phyloP scores from a whole-genome alignment of 1,140 invertebrate species.

The Psix sp. region DNA sequence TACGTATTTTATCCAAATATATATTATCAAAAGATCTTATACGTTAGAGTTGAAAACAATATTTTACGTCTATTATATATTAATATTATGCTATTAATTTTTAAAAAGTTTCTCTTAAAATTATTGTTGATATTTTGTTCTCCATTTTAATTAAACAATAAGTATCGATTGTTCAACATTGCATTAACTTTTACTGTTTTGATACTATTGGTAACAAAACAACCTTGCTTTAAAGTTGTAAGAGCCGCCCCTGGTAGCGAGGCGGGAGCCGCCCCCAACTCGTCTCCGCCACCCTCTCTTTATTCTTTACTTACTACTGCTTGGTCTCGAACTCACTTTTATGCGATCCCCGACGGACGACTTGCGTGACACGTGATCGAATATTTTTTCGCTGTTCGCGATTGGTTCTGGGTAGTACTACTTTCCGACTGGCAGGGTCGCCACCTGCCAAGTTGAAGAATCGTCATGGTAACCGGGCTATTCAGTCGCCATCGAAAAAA shows the following conservation, averaged over 20 bases:
- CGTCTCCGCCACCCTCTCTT: constrained; percentile 56
- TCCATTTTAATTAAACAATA: too few species aligned
- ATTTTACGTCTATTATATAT: too few species aligned
- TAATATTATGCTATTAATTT: too few species aligned
- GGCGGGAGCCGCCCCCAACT: constrained; percentile 46
- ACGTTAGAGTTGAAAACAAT: too few species aligned
- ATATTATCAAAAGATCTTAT: too few species aligned
- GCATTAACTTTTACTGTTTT: too few species aligned
- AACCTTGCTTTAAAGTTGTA: constrained; percentile 43
- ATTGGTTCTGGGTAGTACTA: constrained; percentile 72
- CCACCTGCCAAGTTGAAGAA: constrained; percentile 76
- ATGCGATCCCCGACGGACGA: constrained; percentile 55
- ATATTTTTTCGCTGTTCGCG: constrained; percentile 76
- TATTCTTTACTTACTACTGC: constrained; percentile 57
- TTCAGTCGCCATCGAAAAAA: constrained; percentile 58
- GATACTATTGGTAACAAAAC: constrained; percentile 6
- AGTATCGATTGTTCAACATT: too few species aligned
- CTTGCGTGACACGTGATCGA: constrained; percentile 76
- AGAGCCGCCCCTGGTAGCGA: constrained; percentile 52
- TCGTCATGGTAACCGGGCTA: constrained; percentile 73
- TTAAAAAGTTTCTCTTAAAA: too few species aligned
- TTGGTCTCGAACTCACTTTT: constrained; percentile 44
- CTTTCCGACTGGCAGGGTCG: constrained; percentile 64
- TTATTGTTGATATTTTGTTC: too few species aligned
- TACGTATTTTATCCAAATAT: too few species aligned